Conservation (phyloP, 2,888 invertebrate genomes). For the Theretra japonica region DNA sequence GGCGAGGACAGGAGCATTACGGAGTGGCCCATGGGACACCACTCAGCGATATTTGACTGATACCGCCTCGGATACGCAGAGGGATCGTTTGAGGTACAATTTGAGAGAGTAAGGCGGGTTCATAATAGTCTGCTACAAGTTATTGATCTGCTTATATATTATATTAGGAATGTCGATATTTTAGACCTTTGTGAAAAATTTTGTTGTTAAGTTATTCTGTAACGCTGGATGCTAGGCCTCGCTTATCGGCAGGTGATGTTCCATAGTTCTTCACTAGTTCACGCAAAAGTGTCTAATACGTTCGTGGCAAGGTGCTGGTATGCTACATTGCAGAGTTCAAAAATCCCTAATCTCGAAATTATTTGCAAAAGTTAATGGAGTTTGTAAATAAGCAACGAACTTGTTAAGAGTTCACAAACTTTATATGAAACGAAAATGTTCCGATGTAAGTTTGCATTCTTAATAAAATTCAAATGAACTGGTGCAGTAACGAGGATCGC, state of each 20-base stretch:
- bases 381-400: neutral
- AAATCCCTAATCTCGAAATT: too few species aligned
- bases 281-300: too few species aligned
- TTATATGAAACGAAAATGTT: neutral
- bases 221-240: too few species aligned
- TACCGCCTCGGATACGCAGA: slow-evolving; percentile 30
- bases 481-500: neutral
- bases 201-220: too few species aligned
- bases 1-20: slow-evolving; percentile 14
- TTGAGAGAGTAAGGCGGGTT: neutral
- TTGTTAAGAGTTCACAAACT: neutral
- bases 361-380: too few species aligned
- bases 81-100: slow-evolving; percentile 1
- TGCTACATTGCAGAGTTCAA: too few species aligned
- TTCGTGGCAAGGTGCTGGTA: too few species aligned
- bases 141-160: too few species aligned
- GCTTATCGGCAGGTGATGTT: too few species aligned
- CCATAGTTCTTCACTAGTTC: too few species aligned
- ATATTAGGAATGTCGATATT: too few species aligned
- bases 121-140: neutral
- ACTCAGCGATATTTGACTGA: slow-evolving; percentile 42
- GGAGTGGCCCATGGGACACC: slow-evolving; percentile 34
- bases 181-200: too few species aligned
- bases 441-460: neutral
- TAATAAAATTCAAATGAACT: slow-evolving; percentile 9